These are phyloP conservation scores for Melikaiella ostensackeni DNA, from an alignment of 2,888 invertebrate species.

Conservation along the genomic window DNA sequence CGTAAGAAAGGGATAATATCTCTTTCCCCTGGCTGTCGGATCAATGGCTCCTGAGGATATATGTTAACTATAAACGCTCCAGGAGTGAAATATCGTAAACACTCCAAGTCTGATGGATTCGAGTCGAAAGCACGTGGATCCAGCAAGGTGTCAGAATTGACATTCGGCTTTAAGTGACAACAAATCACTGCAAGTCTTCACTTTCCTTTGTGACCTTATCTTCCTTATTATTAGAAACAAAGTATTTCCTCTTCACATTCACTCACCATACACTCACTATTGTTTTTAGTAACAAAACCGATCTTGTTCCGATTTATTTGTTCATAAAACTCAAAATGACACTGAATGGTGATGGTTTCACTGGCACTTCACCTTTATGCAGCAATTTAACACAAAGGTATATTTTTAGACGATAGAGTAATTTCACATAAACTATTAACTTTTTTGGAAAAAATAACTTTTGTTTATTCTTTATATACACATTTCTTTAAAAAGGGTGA, in stretches of 20 bases:
- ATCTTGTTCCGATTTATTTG: background rate
- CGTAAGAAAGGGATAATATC: slow-evolving; percentile 31
- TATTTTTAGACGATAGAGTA: background rate
- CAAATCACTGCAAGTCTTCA: slow-evolving; percentile 15
- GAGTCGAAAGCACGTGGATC: slow-evolving; percentile 23
- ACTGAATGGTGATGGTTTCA: background rate
- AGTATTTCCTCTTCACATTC: background rate
- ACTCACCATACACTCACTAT: background rate
- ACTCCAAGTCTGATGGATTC: slow-evolving; percentile 41
- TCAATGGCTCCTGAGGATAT: slow-evolving; percentile 23
- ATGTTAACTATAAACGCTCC: slow-evolving; percentile 17
- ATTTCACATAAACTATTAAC: background rate
- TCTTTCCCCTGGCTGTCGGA: slow-evolving; percentile 32
- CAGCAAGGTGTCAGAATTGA: slow-evolving; percentile 1
- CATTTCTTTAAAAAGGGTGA: background rate
- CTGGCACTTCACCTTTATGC: background rate
- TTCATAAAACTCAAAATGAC: background rate
- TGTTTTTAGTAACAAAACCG: background rate
- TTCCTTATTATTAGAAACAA: background rate
- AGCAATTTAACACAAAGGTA: background rate
- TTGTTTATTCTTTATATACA: background rate
- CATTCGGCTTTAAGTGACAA: background rate
- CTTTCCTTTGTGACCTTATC: background rate
- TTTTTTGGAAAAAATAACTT: background rate
- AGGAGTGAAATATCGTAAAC: slow-evolving; percentile 41